These are phyloP conservation scores for Xiphophorus hellerii DNA, from an alignment of 2,113 vertebrate species.

Conservation along the genomic window DNA sequence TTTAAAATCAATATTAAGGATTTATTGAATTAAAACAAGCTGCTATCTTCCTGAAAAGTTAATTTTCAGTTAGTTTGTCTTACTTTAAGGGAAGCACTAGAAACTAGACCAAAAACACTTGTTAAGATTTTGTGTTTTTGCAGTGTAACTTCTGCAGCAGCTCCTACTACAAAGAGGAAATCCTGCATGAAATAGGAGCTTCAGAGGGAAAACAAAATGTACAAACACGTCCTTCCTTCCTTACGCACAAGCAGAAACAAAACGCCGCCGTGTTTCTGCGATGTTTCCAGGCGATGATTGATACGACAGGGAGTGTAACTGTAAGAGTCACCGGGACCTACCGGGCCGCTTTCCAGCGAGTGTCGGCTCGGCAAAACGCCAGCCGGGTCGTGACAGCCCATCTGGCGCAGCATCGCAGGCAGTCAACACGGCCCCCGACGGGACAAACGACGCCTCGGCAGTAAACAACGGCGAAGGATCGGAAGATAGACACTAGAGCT, in stretches of 20 bases:
- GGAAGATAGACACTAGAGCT: slow-evolving; percentile 35
- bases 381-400: slow-evolving; percentile 64
- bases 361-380: slow-evolving; percentile 53
- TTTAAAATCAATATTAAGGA: too few species aligned
- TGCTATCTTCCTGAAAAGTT: too few species aligned
- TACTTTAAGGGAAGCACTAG: too few species aligned
- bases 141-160: slow-evolving; percentile 4
- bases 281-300: slow-evolving; percentile 59
- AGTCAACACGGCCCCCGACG: slow-evolving; percentile 55
- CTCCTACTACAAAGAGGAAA: slow-evolving; percentile 16
- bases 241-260: not conserved
- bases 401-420: slow-evolving; percentile 58
- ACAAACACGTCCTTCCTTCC: not conserved
- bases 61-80: too few species aligned
- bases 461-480: slow-evolving; percentile 24
- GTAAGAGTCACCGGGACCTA: slow-evolving; percentile 59
- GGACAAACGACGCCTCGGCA: slow-evolving; percentile 51
- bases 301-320: slow-evolving; percentile 53
- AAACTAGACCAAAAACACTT: too few species aligned
- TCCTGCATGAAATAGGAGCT: slow-evolving; percentile 13
- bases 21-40: too few species aligned
- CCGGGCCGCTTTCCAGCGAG: slow-evolving; percentile 46
- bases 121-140: too few species aligned
- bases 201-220: slow-evolving; percentile 1
- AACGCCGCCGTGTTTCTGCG: not conserved